phyloP scores from a whole-genome alignment of 2,888 invertebrate species.

The Gibbula magus region DNA sequence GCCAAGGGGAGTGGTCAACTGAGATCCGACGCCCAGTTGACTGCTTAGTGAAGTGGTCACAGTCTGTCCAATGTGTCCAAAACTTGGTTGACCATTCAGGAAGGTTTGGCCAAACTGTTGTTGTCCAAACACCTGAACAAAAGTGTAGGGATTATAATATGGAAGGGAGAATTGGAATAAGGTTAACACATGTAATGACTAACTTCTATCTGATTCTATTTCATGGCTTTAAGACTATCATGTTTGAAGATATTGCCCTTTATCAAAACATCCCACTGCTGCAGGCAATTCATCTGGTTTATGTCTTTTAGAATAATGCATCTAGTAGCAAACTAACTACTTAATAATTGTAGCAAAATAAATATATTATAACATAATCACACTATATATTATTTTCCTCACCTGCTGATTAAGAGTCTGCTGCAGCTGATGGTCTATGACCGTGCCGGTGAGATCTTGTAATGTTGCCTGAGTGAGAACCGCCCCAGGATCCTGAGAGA shows the following conservation, averaged over 20 bases:
- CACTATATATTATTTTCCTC: not conserved
- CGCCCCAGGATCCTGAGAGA: not conserved
- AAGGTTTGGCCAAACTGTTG: slow-evolving; percentile 63
- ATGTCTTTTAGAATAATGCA: too few relatives aligned
- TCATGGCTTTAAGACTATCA: too few relatives aligned
- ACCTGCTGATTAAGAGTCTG: slow-evolving; percentile 71
- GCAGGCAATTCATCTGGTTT: too few relatives aligned
- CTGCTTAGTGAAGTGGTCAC: slow-evolving; percentile 6
- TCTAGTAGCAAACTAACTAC: too few relatives aligned
- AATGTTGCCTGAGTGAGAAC: slow-evolving; percentile 32
- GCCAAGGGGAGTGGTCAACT: slow-evolving; percentile 12
- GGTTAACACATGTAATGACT: too few relatives aligned
- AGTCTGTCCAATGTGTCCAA: slow-evolving; percentile 44
- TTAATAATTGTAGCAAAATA: too few relatives aligned
- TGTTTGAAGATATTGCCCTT: too few relatives aligned
- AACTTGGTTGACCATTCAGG: slow-evolving; percentile 61
- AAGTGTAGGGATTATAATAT: too few relatives aligned
- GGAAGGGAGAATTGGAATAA: too few relatives aligned
- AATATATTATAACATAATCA: too few relatives aligned
- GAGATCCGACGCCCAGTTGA: not conserved
- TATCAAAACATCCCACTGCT: too few relatives aligned
- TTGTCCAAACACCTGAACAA: slow-evolving; percentile 60
- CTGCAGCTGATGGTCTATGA: slow-evolving; percentile 60
- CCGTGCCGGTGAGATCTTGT: slow-evolving; percentile 48
- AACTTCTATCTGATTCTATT: too few relatives aligned